Base-by-base conservation (phyloP, 2,113 vertebrate species). In the Campylomormyrus numenius region DNA sequence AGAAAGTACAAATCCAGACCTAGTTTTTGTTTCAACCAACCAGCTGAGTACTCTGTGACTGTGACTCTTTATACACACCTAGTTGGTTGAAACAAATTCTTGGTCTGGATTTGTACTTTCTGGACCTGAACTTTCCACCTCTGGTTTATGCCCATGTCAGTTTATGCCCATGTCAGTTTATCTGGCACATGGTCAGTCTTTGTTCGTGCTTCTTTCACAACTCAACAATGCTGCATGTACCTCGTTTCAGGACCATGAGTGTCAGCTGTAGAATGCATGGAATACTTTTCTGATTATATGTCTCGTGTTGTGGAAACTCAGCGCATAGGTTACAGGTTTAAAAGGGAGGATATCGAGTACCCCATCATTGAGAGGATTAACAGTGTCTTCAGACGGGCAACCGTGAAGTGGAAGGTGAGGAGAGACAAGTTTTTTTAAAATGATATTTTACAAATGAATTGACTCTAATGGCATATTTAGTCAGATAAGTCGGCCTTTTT, bases 341-440 rank as follows among this genome's bases (percentile, higher is more conserved):
- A 99, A 94, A 96, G 95, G 91, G 97, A 98, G 11, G 98, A 99
- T 91, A 98, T 99, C n/a, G 98, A 99, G 90, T 91, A 92, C 70
- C 95, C 97, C 48, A 97, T 98, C 89, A 94, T 98, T 45, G 96
- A 96, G 0, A 94, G 98, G 90, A 96, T 99, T 91, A 96, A 97
- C 56, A 92, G 94, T 2, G 91, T 98, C 85, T 99, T 99, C 94
- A 96, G 94, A 77, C 96, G 98, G 90, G 98, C 98, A 35, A 97
- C 95, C 62, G 94, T 96, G 3, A 99, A 98, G 92, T 99, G 98
- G 98, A 98, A 99, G 94, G 98, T 99, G 94, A 91, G 93, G 90
- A 52, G 42, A 17, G 3, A 62, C 11, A 88, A 13, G 31, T 42
- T 21, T 53, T 50, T 52, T 58, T 53, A 53, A 31, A 87, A 56